Evolutionary conservation across 1,140 invertebrate genomes (phyloP), one percentile per base, ranked within the genome.

Genomic region (Vollenhovia emeryi): DNA sequence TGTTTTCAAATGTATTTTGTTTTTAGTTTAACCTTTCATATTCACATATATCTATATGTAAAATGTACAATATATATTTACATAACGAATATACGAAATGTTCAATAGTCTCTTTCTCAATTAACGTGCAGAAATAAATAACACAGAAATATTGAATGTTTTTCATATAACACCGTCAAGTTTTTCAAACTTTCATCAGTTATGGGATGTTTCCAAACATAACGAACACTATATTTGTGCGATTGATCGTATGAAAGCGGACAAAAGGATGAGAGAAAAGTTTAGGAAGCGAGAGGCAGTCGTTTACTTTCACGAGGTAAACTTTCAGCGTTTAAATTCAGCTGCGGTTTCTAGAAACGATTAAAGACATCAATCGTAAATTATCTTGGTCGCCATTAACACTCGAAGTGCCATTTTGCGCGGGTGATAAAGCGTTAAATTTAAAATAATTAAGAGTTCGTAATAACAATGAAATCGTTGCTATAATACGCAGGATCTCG

Each of bases 221-320:
- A 79, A 66, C 43, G 43, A 30, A 66, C 43, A 30, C 18, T 68
- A 27, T 68, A 40, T 79, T 79, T 79, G 74, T 45, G 30, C 75
- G 66, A 82, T 82, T 71, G 66, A 82, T 82, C 24, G 78, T 8
- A 33, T 40, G 48, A 69, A 40, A 43, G 13, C 40, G 36, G 40
- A 71, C 66, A 82, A 82, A 82, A 36, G 45, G 43, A 40, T 30
- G 69, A 18, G 74, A 27, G 82, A 78, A 87, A 88, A 74, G 24
- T 74, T 27, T 55, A 52, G 45, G 21, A 40, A 75, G 84, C 78
- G 66, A 66, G 79, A 86, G 52, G 43, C 52, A 24, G 62, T 71
- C 76, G 68, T 89, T 86, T 86, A 73, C 71, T 86, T 88, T 78
- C 83, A 89, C 87, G 71, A 83, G 87, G 45, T 11, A 86, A 89